A percentile compares a stretch with the other conserved stretches of the same genome.
Evolutionary conservation across 2,113 vertebrate genomes (phyloP).

Genomic region (Gymnocephalus cernua): DNA sequence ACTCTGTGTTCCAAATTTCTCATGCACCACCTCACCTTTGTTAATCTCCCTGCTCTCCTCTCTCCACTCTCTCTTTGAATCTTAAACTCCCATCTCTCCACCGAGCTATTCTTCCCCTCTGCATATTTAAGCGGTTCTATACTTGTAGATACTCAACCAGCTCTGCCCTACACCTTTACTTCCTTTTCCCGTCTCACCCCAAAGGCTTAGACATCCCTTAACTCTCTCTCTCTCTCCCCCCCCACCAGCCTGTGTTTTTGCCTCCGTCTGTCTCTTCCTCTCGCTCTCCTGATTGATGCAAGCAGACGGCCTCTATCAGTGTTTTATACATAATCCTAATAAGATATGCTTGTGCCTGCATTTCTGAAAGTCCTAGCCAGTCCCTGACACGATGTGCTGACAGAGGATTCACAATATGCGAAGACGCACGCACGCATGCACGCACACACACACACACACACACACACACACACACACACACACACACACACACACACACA

Average conservation of each 20-base stretch:
- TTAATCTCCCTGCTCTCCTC: slow-evolving; percentile 65
- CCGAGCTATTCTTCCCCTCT: slow-evolving; percentile 43
- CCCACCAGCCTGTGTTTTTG: slow-evolving; percentile 6
- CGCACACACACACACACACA: background rate
- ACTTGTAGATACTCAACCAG: slow-evolving; percentile 24
- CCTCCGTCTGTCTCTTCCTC: slow-evolving; percentile 38
- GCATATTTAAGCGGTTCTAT: slow-evolving; percentile 57
- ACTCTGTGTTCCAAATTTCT: slow-evolving; percentile 54
- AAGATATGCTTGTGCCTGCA: slow-evolving; percentile 82
- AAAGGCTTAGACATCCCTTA: slow-evolving; percentile 24
- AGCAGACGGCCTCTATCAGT: slow-evolving; percentile 78
- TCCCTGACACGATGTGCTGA: slow-evolving; percentile 77
- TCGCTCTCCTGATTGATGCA: slow-evolving; percentile 72
- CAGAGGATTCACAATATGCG: slow-evolving; percentile 64
- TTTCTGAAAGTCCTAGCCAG: slow-evolving; percentile 76
- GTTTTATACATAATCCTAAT: slow-evolving; percentile 83
- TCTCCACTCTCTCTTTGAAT: slow-evolving; percentile 57
- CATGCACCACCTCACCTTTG: slow-evolving; percentile 73
- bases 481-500: background rate
- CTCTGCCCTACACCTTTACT: slow-evolving; percentile 21
- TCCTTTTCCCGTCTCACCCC: slow-evolving; percentile 27
- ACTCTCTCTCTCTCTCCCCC: slow-evolving; percentile 4
- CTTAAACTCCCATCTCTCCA: slow-evolving; percentile 56
- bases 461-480: slow-evolving; percentile 17
- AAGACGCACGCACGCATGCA: slow-evolving; percentile 36